These are phyloP conservation scores for Nilaparvata lugens DNA, from an alignment of 1,140 invertebrate genomes.

Conservation along the genomic window DNA sequence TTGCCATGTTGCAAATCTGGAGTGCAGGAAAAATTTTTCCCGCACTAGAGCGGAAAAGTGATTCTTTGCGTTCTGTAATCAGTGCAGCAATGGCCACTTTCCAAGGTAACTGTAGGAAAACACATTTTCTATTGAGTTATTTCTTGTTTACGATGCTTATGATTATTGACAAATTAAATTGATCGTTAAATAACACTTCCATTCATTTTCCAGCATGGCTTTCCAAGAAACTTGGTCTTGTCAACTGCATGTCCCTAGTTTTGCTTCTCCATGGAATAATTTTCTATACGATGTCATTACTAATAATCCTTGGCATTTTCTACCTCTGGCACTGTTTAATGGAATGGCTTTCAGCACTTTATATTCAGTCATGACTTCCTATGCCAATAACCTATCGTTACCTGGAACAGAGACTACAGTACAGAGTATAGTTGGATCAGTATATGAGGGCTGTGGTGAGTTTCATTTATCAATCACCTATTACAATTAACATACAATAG, in stretches of 20 bases:
- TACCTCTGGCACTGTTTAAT: constrained; percentile 43
- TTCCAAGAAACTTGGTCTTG: constrained; percentile 40
- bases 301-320: constrained; percentile 39
- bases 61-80: too few species aligned
- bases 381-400: constrained; percentile 38
- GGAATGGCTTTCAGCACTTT: constrained; percentile 45
- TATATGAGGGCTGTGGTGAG: constrained; percentile 37
- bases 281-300: constrained; percentile 40
- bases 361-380: constrained; percentile 41
- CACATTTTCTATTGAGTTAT: too few species aligned
- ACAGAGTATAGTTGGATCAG: constrained; percentile 35
- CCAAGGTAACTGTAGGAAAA: too few species aligned
- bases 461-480: too few species aligned
- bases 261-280: constrained; percentile 38
- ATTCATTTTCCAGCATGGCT: constrained; percentile 33
- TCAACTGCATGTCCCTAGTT: constrained; percentile 37
- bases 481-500: neutral
- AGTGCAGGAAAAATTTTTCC: too few species aligned
- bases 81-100: too few species aligned
- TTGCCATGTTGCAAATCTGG: too few species aligned
- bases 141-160: too few species aligned
- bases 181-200: neutral
- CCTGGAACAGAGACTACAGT: constrained; percentile 38
- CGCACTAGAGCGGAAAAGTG: too few species aligned
- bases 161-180: neutral